phyloP scores from a whole-genome alignment of 1,140 invertebrate genomes.

The Lutraria rhynchaena region DNA sequence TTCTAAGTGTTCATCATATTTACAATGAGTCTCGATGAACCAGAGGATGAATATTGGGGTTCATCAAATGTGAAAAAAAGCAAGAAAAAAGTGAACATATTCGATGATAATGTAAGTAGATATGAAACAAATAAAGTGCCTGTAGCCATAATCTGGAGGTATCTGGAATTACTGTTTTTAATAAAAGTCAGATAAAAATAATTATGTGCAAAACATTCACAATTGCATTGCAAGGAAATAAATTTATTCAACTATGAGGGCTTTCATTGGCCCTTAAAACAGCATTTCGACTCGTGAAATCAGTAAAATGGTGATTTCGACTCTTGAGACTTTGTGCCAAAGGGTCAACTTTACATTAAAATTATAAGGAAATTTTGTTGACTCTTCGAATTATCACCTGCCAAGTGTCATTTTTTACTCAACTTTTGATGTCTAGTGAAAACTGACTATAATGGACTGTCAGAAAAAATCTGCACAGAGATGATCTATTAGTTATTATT shows the following conservation, averaged over 20 bases:
- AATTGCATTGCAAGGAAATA: neutral
- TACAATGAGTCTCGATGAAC: constrained; percentile 29
- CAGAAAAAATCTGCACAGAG: no score
- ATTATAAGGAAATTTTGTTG: no score
- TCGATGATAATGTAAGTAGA: constrained; percentile 24
- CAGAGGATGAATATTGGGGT: constrained; percentile 30
- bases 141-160: neutral
- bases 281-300: no score
- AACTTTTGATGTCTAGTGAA: no score
- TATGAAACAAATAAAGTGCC: neutral
- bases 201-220: neutral
- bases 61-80: constrained; percentile 9
- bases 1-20: no score
- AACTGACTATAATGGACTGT: no score
- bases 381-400: no score
- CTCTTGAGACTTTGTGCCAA: no score
- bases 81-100: constrained; percentile 31
- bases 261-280: no score
- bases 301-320: neutral
- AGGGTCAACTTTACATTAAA: neutral
- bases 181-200: neutral
- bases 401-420: no score
- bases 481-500: no score
- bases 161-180: neutral
- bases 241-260: neutral